Evolutionary conservation across 2,888 invertebrate species (phyloP), one percentile per base, ranked within the genome.

Genomic region (Isotomurus palustris): DNA sequence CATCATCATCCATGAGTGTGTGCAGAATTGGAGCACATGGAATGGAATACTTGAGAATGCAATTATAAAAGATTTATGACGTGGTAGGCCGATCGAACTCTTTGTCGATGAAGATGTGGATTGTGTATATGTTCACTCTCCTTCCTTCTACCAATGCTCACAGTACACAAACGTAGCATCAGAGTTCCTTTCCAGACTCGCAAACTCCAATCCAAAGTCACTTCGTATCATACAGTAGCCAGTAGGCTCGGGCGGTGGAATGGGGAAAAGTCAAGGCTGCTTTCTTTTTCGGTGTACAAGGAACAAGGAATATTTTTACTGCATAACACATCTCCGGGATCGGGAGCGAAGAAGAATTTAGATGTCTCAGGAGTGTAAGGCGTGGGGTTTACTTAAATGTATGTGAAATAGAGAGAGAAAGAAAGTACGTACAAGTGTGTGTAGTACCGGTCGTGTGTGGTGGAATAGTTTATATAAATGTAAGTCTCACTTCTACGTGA

Each of bases 61-160:
- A 64, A 64, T 64, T 64, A 64, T 64, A 64, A 64, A 64, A 64
- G 64, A 64, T 64, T 64, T 64, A 64, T 64, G 61, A 61, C 59
- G 43, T 47, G 24, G 24, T n/a, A 19, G 43, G 22, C n/a, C 17
- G 38, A 38, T 38, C 38, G 38, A 38, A 38, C 8, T 51, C 45
- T 60, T 59, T 61, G 54, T 58, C 54, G 56, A 58, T 60, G 58
- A 62, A 56, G 60, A 60, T 58, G 52, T 57, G 60, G 36, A n/a
- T n/a, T n/a, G n/a, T n/a, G n/a, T n/a, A n/a, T n/a, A n/a, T n/a
- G n/a, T n/a, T n/a, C n/a, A n/a, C n/a, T n/a, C n/a, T n/a, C n/a
- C n/a, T n/a, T n/a, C n/a, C n/a, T n/a, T n/a, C n/a, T n/a, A n/a
- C n/a, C n/a, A n/a, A n/a, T n/a, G n/a, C n/a, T n/a, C n/a, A n/a